Conservation (phyloP, 1,140 invertebrate genomes). For the Daktulosphaira vitifoliae region DNA sequence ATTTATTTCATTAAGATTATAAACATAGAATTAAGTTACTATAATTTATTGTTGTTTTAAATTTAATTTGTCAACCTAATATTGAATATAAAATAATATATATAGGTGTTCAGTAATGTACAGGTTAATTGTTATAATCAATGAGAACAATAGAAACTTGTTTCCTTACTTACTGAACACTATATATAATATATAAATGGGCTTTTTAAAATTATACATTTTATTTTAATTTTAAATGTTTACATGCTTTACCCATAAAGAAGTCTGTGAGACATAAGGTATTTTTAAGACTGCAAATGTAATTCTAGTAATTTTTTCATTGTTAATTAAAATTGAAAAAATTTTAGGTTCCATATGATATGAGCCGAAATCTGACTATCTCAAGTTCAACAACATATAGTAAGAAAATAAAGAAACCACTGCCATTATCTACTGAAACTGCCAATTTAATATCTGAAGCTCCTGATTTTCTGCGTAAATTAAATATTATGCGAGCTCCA, state of each 20-base stretch:
- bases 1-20: background rate
- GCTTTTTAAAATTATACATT: too few species aligned
- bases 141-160: too few species aligned
- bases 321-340: background rate
- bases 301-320: background rate
- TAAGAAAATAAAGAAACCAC: conserved; percentile 21
- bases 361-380: conserved; percentile 26
- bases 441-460: conserved; percentile 6
- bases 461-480: conserved; percentile 22
- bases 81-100: too few species aligned
- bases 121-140: too few species aligned
- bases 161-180: too few species aligned
- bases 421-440: conserved; percentile 1
- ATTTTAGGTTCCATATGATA: conserved; percentile 27
- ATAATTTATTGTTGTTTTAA: too few species aligned
- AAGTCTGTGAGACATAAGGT: conserved; percentile 26
- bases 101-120: too few species aligned
- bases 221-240: conserved; percentile 18
- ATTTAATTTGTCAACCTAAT: too few species aligned
- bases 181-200: too few species aligned
- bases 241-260: conserved; percentile 26
- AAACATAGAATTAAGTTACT: background rate
- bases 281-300: conserved; percentile 3
- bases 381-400: conserved; percentile 25
- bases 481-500: conserved; percentile 24